These are phyloP conservation scores for Idaea dimidiata DNA, from an alignment of 2,888 invertebrate species.

Conservation along the genomic window DNA sequence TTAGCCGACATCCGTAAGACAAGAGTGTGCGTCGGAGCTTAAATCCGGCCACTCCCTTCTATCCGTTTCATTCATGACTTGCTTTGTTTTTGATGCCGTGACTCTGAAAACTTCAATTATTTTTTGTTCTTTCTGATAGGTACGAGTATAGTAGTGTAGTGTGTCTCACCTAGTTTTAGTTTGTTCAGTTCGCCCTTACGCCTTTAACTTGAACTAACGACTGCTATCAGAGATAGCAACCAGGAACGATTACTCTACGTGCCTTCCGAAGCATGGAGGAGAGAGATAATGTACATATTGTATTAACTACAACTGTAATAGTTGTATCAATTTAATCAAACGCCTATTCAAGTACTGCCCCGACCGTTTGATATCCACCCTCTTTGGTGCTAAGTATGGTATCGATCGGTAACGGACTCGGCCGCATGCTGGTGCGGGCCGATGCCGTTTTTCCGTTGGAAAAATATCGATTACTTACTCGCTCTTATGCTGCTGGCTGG, in stretches of 20 bases:
- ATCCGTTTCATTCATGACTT: background rate
- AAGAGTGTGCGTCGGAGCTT: background rate
- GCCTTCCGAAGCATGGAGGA: too few relatives aligned
- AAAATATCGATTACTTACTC: background rate
- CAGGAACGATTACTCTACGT: too few relatives aligned
- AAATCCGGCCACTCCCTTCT: background rate
- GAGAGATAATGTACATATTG: too few relatives aligned
- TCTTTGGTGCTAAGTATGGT: constrained; percentile 5
- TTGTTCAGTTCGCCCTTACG: too few relatives aligned
- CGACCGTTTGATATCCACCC: background rate
- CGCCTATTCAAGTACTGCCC: background rate
- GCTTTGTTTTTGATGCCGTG: background rate
- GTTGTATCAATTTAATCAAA: background rate
- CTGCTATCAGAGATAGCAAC: too few relatives aligned
- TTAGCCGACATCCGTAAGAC: background rate
- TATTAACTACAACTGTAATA: background rate
- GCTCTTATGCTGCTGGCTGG: background rate
- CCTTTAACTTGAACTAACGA: too few relatives aligned
- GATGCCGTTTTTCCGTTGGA: constrained; percentile 1
- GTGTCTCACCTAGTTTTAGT: too few relatives aligned
- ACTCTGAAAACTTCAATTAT: background rate
- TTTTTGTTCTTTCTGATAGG: too few relatives aligned
- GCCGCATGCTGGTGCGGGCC: constrained; percentile 8
- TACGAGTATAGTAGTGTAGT: too few relatives aligned
- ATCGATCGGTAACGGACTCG: constrained; percentile 20